phyloP scores from a whole-genome alignment of 2,113 vertebrate genomes.

The Poeciliopsis retropinna region DNA sequence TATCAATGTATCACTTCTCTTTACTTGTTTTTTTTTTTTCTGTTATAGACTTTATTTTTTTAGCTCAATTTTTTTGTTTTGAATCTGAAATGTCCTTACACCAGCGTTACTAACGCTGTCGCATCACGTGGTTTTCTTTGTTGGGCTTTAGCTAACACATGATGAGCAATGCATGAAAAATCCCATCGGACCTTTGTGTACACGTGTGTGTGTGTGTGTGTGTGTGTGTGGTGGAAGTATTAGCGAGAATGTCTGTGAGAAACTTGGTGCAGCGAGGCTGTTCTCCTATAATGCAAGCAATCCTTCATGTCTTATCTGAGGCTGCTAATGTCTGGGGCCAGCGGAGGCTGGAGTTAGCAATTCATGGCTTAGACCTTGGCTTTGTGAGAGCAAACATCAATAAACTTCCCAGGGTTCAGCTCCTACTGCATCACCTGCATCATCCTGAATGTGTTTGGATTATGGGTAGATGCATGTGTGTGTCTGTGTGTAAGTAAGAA shows the following conservation, averaged over 20 bases:
- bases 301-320: slow-evolving; percentile 85
- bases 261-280: slow-evolving; percentile 47
- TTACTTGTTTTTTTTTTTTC: neutral
- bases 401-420: slow-evolving; percentile 76
- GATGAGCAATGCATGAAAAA: slow-evolving; percentile 1
- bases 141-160: slow-evolving; percentile 11
- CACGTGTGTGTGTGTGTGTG: slow-evolving; percentile 4
- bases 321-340: slow-evolving; percentile 82
- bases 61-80: neutral
- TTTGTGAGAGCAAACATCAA: slow-evolving; percentile 86
- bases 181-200: neutral
- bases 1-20: neutral
- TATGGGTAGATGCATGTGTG: slow-evolving; percentile 19
- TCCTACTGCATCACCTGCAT: slow-evolving; percentile 71
- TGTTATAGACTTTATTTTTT: neutral
- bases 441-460: slow-evolving; percentile 32
- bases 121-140: neutral
- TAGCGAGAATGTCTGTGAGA: slow-evolving; percentile 1
- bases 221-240: slow-evolving; percentile 19
- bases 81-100: slow-evolving; percentile 15
- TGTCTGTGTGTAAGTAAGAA: slow-evolving; percentile 7
- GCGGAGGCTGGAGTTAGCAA: slow-evolving; percentile 80
- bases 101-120: neutral
- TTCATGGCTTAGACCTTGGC: slow-evolving; percentile 85
- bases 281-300: slow-evolving; percentile 79